Percentiles rank a stretch among this genome's conserved stretches.
phyloP scores from a whole-genome alignment of 2,888 invertebrate genomes.

The Zygothrica quintamaculata region DNA sequence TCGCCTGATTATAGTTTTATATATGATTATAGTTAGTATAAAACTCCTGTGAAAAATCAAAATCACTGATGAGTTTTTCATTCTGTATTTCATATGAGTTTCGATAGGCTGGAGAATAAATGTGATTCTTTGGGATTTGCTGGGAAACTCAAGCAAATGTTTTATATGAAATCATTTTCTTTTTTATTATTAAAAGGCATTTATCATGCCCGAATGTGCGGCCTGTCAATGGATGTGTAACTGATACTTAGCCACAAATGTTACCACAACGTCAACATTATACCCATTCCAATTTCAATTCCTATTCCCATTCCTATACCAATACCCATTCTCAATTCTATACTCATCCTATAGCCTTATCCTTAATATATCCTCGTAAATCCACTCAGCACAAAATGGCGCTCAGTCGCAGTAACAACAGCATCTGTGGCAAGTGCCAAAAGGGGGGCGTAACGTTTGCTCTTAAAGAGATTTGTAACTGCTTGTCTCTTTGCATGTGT shows the following conservation, averaged over 20 bases:
- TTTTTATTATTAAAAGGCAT: conserved; percentile 76
- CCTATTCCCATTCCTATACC: neutral
- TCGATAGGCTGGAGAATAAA: neutral
- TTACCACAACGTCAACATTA: conserved; percentile 60
- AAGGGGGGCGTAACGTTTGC: conserved; percentile 51
- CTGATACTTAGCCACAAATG: conserved; percentile 77
- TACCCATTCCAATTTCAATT: neutral
- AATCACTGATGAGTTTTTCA: conserved; percentile 5
- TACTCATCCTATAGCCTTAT: no score
- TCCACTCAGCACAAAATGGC: conserved; percentile 72
- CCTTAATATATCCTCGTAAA: conserved; percentile 64
- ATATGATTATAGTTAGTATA: no score
- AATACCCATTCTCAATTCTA: conserved; percentile 21
- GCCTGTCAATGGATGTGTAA: conserved; percentile 67
- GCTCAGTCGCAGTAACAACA: conserved; percentile 72
- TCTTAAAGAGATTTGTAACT: conserved; percentile 15
- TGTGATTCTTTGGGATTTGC: conserved; percentile 5
- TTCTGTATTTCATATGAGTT: neutral
- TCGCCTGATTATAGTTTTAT: no score
- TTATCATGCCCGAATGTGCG: conserved; percentile 63
- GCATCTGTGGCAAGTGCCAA: conserved; percentile 65
- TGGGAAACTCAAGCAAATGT: conserved; percentile 25
- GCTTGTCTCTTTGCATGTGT: conserved; percentile 20
- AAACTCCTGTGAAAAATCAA: no score
- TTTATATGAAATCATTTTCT: conserved; percentile 41